Percentiles rank a stretch among this genome's conserved stretches.
Conservation (phyloP, 2,888 invertebrate species). For the Plemyria rubiginata region DNA sequence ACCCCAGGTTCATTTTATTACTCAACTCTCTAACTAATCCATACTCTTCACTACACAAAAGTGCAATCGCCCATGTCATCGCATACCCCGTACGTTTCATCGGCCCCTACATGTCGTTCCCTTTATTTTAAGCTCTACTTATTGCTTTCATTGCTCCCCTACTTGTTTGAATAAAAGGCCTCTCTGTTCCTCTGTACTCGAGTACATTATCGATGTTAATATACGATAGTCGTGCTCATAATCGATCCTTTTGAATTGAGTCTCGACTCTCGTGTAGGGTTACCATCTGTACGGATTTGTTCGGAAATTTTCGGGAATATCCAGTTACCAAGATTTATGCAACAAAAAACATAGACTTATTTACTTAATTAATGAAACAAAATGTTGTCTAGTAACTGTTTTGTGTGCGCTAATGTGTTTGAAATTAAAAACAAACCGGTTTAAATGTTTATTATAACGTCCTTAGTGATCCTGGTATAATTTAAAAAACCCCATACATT, state of each 20-base stretch:
- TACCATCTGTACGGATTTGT: background rate
- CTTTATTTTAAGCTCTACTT: conserved; percentile 61
- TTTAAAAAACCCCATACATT: too few species aligned
- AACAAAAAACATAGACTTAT: too few species aligned
- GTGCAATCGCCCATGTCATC: conserved; percentile 41
- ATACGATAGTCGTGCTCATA: conserved; percentile 69
- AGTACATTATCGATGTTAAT: conserved; percentile 78
- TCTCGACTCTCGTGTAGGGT: conserved; percentile 37
- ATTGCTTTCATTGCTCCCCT: conserved; percentile 60
- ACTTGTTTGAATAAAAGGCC: conserved; percentile 62
- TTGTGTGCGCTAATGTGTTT: too few species aligned
- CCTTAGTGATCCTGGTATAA: too few species aligned
- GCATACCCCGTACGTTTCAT: conserved; percentile 40
- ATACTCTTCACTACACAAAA: conserved; percentile 42
- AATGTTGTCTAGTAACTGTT: too few species aligned
- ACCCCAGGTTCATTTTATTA: conserved; percentile 38
- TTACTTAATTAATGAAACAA: too few species aligned
- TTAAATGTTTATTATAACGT: too few species aligned
- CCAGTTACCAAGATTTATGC: background rate
- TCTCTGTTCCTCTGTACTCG: conserved; percentile 61
- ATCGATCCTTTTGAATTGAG: conserved; percentile 64
- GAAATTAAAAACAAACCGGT: too few species aligned
- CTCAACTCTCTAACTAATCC: conserved; percentile 44
- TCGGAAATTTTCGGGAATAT: background rate
- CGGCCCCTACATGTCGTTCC: conserved; percentile 42